Conservation (phyloP, 2,888 invertebrate species). For the Pantelozetes paolii region DNA sequence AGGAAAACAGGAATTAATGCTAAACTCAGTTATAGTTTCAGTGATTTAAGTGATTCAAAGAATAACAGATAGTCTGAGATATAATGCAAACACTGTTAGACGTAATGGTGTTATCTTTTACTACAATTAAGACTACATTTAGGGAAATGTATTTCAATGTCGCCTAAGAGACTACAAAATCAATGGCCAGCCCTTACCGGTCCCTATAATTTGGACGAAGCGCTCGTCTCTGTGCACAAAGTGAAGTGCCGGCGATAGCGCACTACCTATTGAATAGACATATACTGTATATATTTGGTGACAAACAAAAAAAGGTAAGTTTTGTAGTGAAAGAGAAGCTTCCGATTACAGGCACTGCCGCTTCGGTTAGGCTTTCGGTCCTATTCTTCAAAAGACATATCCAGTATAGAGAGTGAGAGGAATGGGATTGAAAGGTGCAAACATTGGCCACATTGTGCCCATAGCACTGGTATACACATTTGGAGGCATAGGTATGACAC, state of each 20-base stretch:
- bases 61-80: not conserved
- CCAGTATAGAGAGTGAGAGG: not conserved
- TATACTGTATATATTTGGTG: conserved; percentile 25
- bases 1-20: not conserved
- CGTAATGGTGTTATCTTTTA: not conserved
- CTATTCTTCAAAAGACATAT: conserved; percentile 28
- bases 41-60: not conserved
- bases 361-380: conserved; percentile 15
- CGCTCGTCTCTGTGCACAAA: not conserved
- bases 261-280: conserved; percentile 6
- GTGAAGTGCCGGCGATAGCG: conserved; percentile 18
- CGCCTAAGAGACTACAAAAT: conserved; percentile 9
- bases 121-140: conserved; percentile 15
- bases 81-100: not conserved
- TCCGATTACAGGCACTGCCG: conserved; percentile 32
- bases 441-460: conserved; percentile 27
- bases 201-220: conserved; percentile 33
- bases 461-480: not conserved
- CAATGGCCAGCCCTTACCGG: conserved; percentile 5
- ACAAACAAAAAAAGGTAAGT: conserved; percentile 37
- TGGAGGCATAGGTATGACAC: conserved; percentile 5
- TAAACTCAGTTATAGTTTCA: not conserved
- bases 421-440: conserved; percentile 27
- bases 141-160: not conserved
- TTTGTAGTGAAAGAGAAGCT: conserved; percentile 30